phyloP scores from a whole-genome alignment of 2,888 invertebrate species.

The Pachydiplax longipennis region DNA sequence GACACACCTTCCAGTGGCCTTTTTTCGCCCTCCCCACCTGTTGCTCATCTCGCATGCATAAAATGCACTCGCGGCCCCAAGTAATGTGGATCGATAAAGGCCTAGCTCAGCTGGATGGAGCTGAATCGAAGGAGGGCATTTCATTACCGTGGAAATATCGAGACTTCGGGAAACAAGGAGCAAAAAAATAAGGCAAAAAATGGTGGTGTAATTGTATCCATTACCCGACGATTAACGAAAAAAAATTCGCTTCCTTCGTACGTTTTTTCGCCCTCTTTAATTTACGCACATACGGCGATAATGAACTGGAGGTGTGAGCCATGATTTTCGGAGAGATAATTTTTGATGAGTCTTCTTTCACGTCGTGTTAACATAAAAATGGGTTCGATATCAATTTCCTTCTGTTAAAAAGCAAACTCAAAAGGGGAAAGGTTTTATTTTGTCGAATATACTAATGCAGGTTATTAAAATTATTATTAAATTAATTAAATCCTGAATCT shows the following conservation, averaged over 20 bases:
- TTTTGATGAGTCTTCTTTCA: too few relatives aligned
- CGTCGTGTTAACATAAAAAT: too few relatives aligned
- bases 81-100: background rate
- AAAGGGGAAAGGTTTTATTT: too few relatives aligned
- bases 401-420: too few relatives aligned
- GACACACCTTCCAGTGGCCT: background rate
- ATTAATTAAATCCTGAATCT: too few relatives aligned
- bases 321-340: too few relatives aligned
- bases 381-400: too few relatives aligned
- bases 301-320: too few relatives aligned
- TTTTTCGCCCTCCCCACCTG: slow-evolving; percentile 11
- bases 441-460: too few relatives aligned
- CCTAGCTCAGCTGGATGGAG: background rate
- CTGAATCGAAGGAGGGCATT: background rate
- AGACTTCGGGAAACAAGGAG: background rate
- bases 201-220: background rate
- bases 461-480: too few relatives aligned
- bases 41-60: slow-evolving; percentile 21
- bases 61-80: slow-evolving; percentile 10
- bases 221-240: background rate
- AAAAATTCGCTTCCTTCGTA: background rate
- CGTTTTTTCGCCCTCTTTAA: too few relatives aligned
- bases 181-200: background rate
- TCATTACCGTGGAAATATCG: background rate
- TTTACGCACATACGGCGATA: too few relatives aligned